A percentile compares a stretch with the other conserved stretches of the same genome.
Conservation (phyloP, 2,797 vertebrate genomes). For the Sebastes iracundus region DNA sequence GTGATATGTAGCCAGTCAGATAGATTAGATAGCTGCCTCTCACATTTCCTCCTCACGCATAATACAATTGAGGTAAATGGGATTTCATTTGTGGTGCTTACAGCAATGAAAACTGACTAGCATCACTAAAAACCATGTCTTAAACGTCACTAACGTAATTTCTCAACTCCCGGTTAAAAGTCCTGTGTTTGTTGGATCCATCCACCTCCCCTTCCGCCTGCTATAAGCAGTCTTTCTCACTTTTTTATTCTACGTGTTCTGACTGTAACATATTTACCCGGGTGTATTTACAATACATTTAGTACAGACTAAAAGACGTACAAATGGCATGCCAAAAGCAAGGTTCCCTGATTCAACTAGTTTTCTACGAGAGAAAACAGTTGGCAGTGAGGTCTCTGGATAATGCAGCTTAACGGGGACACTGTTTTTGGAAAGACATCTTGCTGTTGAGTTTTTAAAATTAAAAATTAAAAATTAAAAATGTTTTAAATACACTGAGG, state of each 20-base stretch:
- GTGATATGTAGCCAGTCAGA: not conserved
- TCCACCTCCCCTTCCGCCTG: rapidly evolving
- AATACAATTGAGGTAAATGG: not conserved
- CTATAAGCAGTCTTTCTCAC: not conserved
- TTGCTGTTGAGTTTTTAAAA: not conserved
- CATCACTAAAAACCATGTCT: not conserved
- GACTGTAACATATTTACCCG: not conserved
- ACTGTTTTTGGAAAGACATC: not conserved
- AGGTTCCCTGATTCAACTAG: not conserved
- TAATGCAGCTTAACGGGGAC: not conserved
- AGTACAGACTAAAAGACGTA: not conserved
- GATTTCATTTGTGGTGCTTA: not conserved
- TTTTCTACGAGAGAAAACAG: not conserved
- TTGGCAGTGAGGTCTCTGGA: not conserved
- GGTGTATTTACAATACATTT: not conserved
- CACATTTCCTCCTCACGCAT: not conserved
- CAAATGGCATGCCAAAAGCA: too few species aligned
- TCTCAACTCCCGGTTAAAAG: not conserved
- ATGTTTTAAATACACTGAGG: not conserved
- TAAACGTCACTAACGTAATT: rapidly evolving
- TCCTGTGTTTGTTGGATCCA: not conserved
- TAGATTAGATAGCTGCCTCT: not conserved
- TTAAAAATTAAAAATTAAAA: not conserved
- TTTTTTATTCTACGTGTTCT: not conserved
- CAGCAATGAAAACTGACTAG: not conserved